These are phyloP conservation scores for Tychaedon coryphoeus DNA, from an alignment of 2,113 vertebrate species.

Conservation along the genomic window DNA sequence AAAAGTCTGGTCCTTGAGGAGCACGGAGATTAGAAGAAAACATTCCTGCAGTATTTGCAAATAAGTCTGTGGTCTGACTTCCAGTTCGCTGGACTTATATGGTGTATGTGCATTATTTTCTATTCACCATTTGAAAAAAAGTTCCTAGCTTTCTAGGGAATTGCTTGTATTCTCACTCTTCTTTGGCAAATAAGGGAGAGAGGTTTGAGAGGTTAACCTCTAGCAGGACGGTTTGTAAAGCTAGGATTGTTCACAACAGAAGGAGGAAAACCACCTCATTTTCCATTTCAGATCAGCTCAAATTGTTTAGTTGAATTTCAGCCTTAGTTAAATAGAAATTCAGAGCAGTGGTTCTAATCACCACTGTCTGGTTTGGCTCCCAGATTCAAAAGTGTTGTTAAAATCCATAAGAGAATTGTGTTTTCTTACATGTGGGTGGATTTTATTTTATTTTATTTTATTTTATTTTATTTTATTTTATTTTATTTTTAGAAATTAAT, in stretches of 20 bases:
- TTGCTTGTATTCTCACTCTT: not conserved
- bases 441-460: not conserved
- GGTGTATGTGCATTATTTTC: not conserved
- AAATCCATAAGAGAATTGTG: not conserved
- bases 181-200: not conserved
- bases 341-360: not conserved
- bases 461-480: not conserved
- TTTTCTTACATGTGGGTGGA: not conserved
- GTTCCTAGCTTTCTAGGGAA: slow-evolving; percentile 18
- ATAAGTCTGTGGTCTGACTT: not conserved
- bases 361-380: not conserved
- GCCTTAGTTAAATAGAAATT: not conserved
- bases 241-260: not conserved
- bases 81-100: not conserved
- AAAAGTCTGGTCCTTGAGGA: not conserved
- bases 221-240: not conserved
- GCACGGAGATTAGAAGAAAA: not conserved
- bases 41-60: not conserved
- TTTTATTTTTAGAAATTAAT: not conserved
- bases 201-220: slow-evolving; percentile 40
- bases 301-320: not conserved
- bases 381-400: not conserved
- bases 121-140: not conserved
- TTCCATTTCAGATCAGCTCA: not conserved
- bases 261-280: not conserved